phyloP scores from a whole-genome alignment of 1,140 invertebrate species.

The Brachionus calyciflorus region DNA sequence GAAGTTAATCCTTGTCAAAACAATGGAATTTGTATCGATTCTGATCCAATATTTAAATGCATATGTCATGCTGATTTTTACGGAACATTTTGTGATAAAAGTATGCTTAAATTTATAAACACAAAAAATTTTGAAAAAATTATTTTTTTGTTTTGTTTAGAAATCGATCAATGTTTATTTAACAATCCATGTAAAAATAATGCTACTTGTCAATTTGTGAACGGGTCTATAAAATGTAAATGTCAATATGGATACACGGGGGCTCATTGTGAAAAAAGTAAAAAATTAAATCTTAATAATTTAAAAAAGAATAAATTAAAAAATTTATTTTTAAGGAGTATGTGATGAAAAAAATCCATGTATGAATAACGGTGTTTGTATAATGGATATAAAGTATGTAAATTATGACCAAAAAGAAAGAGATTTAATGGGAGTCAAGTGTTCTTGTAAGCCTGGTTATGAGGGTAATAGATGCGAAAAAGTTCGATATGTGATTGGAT shows the following conservation, averaged over 20 bases:
- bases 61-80: constrained; percentile 44
- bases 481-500: constrained; percentile 36
- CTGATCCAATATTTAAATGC: constrained; percentile 36
- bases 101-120: neutral
- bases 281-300: neutral
- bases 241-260: constrained; percentile 20
- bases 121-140: neutral
- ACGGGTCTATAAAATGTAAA: constrained; percentile 11
- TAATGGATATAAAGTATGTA: constrained; percentile 1
- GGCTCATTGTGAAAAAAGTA: constrained; percentile 25
- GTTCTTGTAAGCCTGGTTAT: constrained; percentile 43
- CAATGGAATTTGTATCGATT: constrained; percentile 45
- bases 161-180: constrained; percentile 39
- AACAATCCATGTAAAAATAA: constrained; percentile 35
- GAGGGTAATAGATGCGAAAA: constrained; percentile 44
- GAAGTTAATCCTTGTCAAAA: constrained; percentile 44
- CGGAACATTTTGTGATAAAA: constrained; percentile 42
- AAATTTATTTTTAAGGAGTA: constrained; percentile 10
- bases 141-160: neutral
- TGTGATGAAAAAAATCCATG: constrained; percentile 37
- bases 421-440: neutral
- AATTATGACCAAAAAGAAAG: neutral
- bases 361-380: constrained; percentile 39
- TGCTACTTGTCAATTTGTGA: constrained; percentile 18
- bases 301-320: neutral